Base-by-base conservation (phyloP, 2,113 vertebrate genomes). In the Aldabrachelys gigantea region DNA sequence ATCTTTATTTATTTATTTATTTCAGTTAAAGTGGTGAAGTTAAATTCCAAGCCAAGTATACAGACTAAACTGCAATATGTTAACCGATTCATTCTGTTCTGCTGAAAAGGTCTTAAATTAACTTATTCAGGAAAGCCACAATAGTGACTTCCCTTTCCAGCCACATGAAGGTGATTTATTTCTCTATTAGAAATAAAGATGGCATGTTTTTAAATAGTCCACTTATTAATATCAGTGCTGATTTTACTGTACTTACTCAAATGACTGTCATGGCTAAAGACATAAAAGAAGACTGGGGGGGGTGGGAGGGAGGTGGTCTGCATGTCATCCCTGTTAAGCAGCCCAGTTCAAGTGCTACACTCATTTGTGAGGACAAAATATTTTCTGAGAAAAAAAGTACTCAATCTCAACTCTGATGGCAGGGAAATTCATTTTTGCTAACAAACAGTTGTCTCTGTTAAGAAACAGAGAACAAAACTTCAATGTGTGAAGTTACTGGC, bases 221-320 rank as follows among this genome's bases (percentile, higher is more conserved):
- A 41, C 5, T 84, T 38, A 59, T 91, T 79, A 76, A 82, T 38
- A 89, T 17, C 24, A 69, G n/a, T 54, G 57, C 8, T 72, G 19
- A 54, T 5, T 89, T 53, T 53, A 90, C 59, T 83, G 9, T 1
- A 2, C n/a, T 8, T 65, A 19, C 29, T 94, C 79, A 59, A 83
- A 78, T 22, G 75, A 27, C 53, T 82, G 16, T n/a, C 85, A 65
- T 1, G 6, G 57, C 11, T 65, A 82, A 92, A 94, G 31, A 78
- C 12, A 84, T 10, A 14, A 85, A 85, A 93, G 19, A 65, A 22
- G 13, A 24, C 11, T 1, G 12, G 27, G 75, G 47, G 35, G 14
- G 85, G 2, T 35, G 1, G 75, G 5, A 89, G 0, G 21, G 2
- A 83, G 29, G 29, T 0, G 83, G 3, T 24, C 16, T 76, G 82